phyloP scores from a whole-genome alignment of 2,797 vertebrate genomes.

The Acipenser oxyrinchus region DNA sequence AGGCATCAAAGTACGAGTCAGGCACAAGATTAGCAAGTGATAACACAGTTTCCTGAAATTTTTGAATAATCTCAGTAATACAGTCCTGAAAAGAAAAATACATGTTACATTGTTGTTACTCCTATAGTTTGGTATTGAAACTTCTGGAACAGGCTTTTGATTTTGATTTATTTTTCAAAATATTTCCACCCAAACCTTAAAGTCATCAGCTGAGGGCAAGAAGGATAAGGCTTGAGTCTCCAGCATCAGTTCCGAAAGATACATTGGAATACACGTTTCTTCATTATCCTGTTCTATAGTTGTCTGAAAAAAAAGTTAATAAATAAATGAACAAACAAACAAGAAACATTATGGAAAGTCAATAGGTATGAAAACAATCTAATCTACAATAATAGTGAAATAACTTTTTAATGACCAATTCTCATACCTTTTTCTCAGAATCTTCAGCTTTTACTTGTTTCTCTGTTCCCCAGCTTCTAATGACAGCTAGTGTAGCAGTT shows the following conservation, averaged over 20 bases:
- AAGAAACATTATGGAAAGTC: background rate
- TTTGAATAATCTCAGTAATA: conserved; percentile 51
- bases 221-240: conserved; percentile 56
- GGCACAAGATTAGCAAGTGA: conserved; percentile 57
- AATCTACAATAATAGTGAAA: background rate
- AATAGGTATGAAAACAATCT: background rate
- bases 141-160: background rate
- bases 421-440: conserved; percentile 45
- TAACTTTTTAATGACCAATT: background rate
- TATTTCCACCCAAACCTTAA: conserved; percentile 54
- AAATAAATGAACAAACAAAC: background rate
- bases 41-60: conserved; percentile 58
- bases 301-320: conserved; percentile 11
- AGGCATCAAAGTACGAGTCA: conserved; percentile 58
- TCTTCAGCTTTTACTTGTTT: conserved; percentile 30
- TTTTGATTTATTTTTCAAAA: background rate
- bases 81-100: conserved; percentile 42
- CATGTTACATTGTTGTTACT: background rate
- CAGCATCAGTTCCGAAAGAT: conserved; percentile 65
- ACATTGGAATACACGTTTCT: conserved; percentile 51
- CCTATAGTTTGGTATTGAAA: background rate
- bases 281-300: conserved; percentile 38
- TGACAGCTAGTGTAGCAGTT: conserved; percentile 50
- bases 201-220: conserved; percentile 62
- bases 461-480: conserved; percentile 54